Conservation (phyloP, 2,888 invertebrate species). For the Gryllus longicercus region DNA sequence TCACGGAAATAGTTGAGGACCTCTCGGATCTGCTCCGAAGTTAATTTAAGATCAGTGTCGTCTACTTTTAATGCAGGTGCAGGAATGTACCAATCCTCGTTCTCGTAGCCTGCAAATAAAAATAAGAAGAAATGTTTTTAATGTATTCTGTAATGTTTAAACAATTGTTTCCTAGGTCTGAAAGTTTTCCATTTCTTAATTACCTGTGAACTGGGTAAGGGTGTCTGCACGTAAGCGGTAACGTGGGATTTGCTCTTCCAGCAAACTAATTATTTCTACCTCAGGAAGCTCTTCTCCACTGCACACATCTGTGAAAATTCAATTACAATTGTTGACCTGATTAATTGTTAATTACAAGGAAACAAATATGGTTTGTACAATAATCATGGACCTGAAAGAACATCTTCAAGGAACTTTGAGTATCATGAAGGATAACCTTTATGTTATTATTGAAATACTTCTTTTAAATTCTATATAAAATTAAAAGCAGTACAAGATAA, state of each 20-base stretch:
- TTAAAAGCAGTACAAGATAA: too few relatives aligned
- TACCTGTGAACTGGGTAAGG: slow-evolving; percentile 86
- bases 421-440: too few relatives aligned
- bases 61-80: slow-evolving; percentile 74
- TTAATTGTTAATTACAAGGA: too few relatives aligned
- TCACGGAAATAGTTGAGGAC: slow-evolving; percentile 96
- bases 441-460: too few relatives aligned
- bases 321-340: too few relatives aligned
- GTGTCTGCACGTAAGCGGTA: slow-evolving; percentile 92
- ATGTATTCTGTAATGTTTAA: too few relatives aligned
- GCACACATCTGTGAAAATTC: slow-evolving; percentile 76
- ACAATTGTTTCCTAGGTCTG: not conserved
- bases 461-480: too few relatives aligned
- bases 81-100: slow-evolving; percentile 90
- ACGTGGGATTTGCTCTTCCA: slow-evolving; percentile 92
- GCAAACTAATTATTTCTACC: slow-evolving; percentile 91
- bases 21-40: slow-evolving; percentile 92
- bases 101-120: slow-evolving; percentile 71
- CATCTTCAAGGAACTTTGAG: too few relatives aligned
- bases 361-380: too few relatives aligned
- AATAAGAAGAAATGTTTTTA: slow-evolving; percentile 36
- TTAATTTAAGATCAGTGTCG: slow-evolving; percentile 70
- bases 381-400: too few relatives aligned
- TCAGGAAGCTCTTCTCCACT: slow-evolving; percentile 89
- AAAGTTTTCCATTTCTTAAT: slow-evolving; percentile 36